These are phyloP conservation scores for Ceratina calcarata DNA, from an alignment of 1,140 invertebrate genomes.

Conservation along the genomic window DNA sequence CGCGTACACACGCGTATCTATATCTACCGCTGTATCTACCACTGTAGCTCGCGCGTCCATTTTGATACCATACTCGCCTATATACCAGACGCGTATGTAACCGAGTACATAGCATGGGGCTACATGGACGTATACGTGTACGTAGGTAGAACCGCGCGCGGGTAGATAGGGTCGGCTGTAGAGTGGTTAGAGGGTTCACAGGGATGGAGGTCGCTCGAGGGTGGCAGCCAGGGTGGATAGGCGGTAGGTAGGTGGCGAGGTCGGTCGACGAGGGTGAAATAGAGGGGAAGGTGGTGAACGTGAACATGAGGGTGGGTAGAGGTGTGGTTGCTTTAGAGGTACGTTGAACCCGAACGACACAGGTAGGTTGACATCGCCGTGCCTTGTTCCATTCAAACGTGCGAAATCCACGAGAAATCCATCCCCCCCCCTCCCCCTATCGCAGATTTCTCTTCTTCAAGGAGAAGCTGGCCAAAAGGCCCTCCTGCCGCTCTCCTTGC, in stretches of 20 bases:
- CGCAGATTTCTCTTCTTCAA: too few species aligned
- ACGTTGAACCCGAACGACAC: conserved; percentile 73
- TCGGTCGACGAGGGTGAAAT: conserved; percentile 62
- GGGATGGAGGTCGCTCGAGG: conserved; percentile 60
- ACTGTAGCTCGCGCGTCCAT: conserved; percentile 67
- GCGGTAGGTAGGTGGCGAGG: conserved; percentile 57
- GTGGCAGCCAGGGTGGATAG: conserved; percentile 24
- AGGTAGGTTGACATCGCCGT: conserved; percentile 74
- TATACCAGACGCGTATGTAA: conserved; percentile 60
- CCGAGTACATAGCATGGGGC: conserved; percentile 53
- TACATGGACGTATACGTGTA: conserved; percentile 44
- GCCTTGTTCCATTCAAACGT: conserved; percentile 74
- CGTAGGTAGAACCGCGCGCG: conserved; percentile 55
- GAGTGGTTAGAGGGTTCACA: conserved; percentile 68
- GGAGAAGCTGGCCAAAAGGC: too few species aligned
- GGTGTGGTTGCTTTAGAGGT: conserved; percentile 75
- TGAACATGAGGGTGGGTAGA: conserved; percentile 65
- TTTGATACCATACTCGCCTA: conserved; percentile 72
- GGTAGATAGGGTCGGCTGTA: conserved; percentile 68
- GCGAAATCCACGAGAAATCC: conserved; percentile 72
- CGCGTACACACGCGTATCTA: conserved; percentile 10
- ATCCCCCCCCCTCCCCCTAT: conserved; percentile 8
- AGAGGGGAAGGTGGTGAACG: conserved; percentile 66
- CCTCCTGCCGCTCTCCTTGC: conserved; percentile 16
- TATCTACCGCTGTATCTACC: conserved; percentile 57